Evolutionary conservation across 1,140 invertebrate species (phyloP).

Genomic region (Drosophila nikananu): DNA sequence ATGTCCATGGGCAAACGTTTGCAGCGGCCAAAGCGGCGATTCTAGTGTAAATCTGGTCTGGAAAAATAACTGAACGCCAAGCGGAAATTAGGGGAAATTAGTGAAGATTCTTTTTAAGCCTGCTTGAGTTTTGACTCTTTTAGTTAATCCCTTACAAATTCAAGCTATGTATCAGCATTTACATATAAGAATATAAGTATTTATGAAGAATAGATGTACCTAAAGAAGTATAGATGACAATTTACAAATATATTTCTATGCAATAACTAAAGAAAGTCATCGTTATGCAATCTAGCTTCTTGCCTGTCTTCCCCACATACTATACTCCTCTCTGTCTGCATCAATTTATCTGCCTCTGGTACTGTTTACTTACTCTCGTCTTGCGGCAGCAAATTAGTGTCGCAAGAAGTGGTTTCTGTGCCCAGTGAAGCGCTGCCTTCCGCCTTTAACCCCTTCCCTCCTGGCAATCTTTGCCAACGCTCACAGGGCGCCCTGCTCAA

Average conservation of each 20-base stretch:
- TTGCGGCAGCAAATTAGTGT: slow-evolving; percentile 29
- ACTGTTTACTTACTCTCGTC: background rate
- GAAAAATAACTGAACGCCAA: slow-evolving; percentile 5
- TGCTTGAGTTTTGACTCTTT: background rate
- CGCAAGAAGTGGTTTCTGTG: slow-evolving; percentile 31
- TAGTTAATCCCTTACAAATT: background rate
- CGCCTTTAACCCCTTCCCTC: background rate
- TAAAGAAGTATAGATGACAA: background rate
- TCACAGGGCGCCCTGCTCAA: slow-evolving; percentile 45
- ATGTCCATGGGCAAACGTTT: slow-evolving; percentile 16
- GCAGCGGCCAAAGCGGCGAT: slow-evolving; percentile 12
- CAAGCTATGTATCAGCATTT: background rate
- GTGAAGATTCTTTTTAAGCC: no score
- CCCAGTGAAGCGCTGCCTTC: background rate
- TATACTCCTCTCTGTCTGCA: no score
- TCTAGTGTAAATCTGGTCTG: background rate
- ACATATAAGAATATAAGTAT: no score
- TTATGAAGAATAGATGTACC: no score
- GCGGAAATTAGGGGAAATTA: slow-evolving; percentile 6
- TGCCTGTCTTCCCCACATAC: background rate
- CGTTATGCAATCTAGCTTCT: background rate
- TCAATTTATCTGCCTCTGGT: slow-evolving; percentile 3
- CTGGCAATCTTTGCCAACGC: background rate
- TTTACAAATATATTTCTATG: background rate
- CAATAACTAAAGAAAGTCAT: background rate